Evolutionary conservation across 2,797 vertebrate species (phyloP), one percentile per base, ranked within the genome.

Genomic region (Antennarius maculatus): DNA sequence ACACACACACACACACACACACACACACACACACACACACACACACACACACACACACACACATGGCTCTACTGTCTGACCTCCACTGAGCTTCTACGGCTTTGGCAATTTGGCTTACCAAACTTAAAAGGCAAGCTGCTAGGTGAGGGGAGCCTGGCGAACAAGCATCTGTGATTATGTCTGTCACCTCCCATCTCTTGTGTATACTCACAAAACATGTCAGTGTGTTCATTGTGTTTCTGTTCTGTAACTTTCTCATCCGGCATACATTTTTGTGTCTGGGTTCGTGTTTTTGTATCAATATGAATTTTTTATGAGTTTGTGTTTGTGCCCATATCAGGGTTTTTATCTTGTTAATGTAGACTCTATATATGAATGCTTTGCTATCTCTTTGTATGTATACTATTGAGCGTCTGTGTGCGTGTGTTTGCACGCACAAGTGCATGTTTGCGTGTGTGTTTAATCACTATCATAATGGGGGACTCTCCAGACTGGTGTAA

Each of bases 101-200:
- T 86, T 86, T 80, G 83, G 85, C 73, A 78, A 90, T 85, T 88
- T 89, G 86, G 88, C 89, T 86, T 73, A 81, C 64, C 65, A 58
- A 83, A 82, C 81, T 76, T 83, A 85, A 83, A 76, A 81, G 84
- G 60, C 82, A 91, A 88, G 88, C 87, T 91, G 91, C 86, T 89
- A 86, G 86, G 85, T 87, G 82, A 89, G 76, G 79, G 81, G 57
- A 86, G 82, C 64, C 79, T 83, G 79, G 81, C 65, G 58, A 87
- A 91, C 79, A 83, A 85, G 85, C 87, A 87, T 89, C 86, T 90
- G 86, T 83, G 85, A 80, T 80, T 80, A 50, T 89, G 86, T 89
- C 88, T 89, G 88, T 87, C 89, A 85, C 86, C 83, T 86, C 56
- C 73, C 63, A 71, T 86, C 79, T 83, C 83, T 76, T 70, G 80